Conservation (phyloP, 2,113 vertebrate genomes). For the Anarhynchus alexandrinus region DNA sequence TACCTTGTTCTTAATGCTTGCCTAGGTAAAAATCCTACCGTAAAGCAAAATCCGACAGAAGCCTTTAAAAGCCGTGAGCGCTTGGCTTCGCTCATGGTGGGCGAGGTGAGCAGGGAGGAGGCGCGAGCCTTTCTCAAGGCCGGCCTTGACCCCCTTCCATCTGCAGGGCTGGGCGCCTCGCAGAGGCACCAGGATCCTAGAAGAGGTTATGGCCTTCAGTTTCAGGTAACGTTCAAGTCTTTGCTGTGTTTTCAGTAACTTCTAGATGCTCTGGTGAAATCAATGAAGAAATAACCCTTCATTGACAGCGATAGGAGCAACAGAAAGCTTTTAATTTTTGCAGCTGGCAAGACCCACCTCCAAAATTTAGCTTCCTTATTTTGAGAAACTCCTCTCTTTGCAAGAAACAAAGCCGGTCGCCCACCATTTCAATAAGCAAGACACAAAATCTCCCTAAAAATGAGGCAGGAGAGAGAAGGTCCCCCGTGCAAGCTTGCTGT, state of each 20-base stretch:
- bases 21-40: neutral
- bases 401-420: neutral
- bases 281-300: neutral
- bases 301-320: neutral
- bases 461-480: too few species aligned
- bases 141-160: accelerated
- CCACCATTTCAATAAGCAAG: neutral
- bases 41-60: neutral
- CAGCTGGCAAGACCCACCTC: neutral
- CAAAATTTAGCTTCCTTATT: neutral
- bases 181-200: neutral
- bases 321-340: neutral
- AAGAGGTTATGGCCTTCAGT: neutral
- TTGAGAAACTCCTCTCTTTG: neutral
- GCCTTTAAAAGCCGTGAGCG: neutral
- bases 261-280: neutral
- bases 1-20: accelerated
- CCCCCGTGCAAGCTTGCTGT: neutral
- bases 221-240: neutral
- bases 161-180: neutral
- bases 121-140: neutral
- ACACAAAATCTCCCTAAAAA: too few species aligned
- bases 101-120: neutral
- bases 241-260: neutral
- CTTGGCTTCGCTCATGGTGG: neutral